Conservation (phyloP, 2,113 vertebrate genomes). For the Leptobrachium leishanense region DNA sequence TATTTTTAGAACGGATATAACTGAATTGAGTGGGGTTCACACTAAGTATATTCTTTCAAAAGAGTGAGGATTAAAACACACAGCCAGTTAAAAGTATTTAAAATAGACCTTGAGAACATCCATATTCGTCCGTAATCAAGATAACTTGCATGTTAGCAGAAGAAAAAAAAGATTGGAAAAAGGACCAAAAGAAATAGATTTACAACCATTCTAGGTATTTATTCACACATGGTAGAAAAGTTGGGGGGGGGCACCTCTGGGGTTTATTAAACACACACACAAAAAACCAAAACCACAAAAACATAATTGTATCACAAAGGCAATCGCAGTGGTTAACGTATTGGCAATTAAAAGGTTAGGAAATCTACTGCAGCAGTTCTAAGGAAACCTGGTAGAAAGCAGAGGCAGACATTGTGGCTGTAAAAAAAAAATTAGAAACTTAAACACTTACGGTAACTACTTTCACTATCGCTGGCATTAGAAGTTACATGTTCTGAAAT, state of each 20-base stretch:
- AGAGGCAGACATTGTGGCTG: conserved; percentile 33
- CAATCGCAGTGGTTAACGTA: no score
- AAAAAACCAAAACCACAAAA: conserved; percentile 7
- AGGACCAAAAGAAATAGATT: background rate
- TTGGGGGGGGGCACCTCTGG: no score
- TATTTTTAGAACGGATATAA: background rate
- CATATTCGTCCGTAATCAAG: conserved; percentile 82
- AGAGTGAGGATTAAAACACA: background rate
- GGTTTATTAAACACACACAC: background rate
- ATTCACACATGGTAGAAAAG: no score
- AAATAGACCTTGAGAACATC: conserved; percentile 75
- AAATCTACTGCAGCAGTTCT: background rate
- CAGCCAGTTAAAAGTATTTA: conserved; percentile 63
- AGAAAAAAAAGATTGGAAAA: conserved; percentile 64
- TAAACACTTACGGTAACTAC: conserved; percentile 97
- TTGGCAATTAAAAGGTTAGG: background rate
- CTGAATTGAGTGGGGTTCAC: background rate
- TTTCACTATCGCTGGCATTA: conserved; percentile 99
- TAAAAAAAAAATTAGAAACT: conserved; percentile 57
- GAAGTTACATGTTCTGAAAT: conserved; percentile 97
- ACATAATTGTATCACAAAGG: no score
- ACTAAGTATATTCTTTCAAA: background rate
- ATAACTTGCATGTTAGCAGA: conserved; percentile 78
- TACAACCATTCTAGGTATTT: no score
- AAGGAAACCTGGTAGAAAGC: conserved; percentile 8